These are phyloP conservation scores for Tenthredo scrophulariae DNA, from an alignment of 2,888 invertebrate species.

Conservation along the genomic window DNA sequence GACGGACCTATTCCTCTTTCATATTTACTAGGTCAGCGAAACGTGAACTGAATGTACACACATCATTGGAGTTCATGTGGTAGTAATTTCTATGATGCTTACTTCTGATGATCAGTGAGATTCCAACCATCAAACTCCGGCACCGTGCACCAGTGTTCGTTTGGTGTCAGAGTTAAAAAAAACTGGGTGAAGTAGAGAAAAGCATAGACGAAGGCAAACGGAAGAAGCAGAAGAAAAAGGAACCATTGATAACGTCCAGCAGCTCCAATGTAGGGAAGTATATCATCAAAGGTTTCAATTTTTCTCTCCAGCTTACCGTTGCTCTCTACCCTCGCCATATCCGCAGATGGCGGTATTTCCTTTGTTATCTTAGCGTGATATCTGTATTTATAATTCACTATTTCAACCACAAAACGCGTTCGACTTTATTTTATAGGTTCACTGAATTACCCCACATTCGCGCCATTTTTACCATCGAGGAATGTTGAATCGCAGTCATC, in stretches of 20 bases:
- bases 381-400: slow-evolving; percentile 15
- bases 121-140: slow-evolving; percentile 70
- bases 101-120: slow-evolving; percentile 73
- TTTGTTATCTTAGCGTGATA: slow-evolving; percentile 9
- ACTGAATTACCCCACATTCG: background rate
- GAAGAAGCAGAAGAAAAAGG: slow-evolving; percentile 73
- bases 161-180: slow-evolving; percentile 74
- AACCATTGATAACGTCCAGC: slow-evolving; percentile 75
- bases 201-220: slow-evolving; percentile 76
- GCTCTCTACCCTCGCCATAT: slow-evolving; percentile 68
- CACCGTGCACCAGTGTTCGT: slow-evolving; percentile 75
- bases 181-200: slow-evolving; percentile 77
- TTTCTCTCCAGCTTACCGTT: slow-evolving; percentile 61
- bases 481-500: background rate
- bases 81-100: slow-evolving; percentile 58
- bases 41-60: background rate
- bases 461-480: background rate
- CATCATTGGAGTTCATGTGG: background rate
- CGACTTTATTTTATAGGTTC: background rate
- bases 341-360: slow-evolving; percentile 71
- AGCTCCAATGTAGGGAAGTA: slow-evolving; percentile 74
- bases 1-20: background rate
- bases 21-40: background rate
- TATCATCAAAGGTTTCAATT: slow-evolving; percentile 75
- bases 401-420: background rate